Conservation (phyloP, 2,113 vertebrate species). For the Furnarius figulus region DNA sequence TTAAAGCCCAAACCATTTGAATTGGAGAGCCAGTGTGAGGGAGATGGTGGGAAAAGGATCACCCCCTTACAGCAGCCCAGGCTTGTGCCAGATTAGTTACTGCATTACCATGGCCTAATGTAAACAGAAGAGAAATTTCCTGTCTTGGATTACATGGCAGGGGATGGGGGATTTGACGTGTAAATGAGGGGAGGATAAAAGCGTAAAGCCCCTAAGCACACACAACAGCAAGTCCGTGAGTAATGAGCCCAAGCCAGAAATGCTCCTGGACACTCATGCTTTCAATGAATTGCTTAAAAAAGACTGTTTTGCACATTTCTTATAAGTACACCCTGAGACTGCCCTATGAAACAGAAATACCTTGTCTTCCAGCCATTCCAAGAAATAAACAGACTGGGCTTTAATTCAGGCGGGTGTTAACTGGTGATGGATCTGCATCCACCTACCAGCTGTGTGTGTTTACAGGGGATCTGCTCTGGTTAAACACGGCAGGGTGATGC, state of each 20-base stretch:
- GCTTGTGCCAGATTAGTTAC: neutral
- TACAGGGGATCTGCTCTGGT: neutral
- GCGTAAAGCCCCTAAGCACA: neutral
- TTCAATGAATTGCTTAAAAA: neutral
- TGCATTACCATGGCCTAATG: constrained; percentile 11
- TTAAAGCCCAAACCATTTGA: neutral
- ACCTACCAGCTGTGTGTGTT: neutral
- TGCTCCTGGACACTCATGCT: neutral
- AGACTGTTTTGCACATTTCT: neutral
- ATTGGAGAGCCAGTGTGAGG: neutral
- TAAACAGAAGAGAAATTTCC: constrained; percentile 10
- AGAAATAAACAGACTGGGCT: neutral
- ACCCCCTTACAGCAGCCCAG: neutral
- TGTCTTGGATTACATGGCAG: constrained; percentile 20
- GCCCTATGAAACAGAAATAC: neutral
- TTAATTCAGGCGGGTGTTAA: neutral
- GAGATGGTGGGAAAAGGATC: neutral
- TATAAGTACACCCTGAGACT: neutral
- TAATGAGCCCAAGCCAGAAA: neutral
- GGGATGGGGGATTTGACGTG: neutral
- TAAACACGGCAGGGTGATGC: neutral
- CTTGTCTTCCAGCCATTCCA: neutral
- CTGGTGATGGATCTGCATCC: neutral
- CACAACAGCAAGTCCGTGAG: neutral
- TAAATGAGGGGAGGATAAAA: neutral